These are phyloP conservation scores for Eufriesea mexicana DNA, from an alignment of 1,140 invertebrate species.

Conservation along the genomic window DNA sequence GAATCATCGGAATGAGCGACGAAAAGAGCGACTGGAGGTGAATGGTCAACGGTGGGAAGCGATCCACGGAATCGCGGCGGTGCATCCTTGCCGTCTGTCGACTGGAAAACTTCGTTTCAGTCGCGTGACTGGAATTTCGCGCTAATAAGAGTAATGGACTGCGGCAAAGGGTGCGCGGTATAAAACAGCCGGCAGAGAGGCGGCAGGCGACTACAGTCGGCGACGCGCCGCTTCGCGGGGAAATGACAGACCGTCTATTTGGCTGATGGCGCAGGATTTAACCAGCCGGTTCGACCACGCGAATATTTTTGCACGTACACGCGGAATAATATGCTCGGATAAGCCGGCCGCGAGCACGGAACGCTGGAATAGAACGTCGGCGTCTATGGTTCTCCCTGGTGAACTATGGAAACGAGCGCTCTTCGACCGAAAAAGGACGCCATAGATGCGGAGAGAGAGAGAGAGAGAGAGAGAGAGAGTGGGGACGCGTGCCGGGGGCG, in stretches of 20 bases:
- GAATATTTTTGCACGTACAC: slow-evolving; percentile 60
- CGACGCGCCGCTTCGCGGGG: background rate
- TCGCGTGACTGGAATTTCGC: slow-evolving; percentile 43
- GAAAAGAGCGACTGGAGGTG: background rate
- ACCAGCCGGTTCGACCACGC: slow-evolving; percentile 38
- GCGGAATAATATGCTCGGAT: slow-evolving; percentile 58
- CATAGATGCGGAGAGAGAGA: background rate
- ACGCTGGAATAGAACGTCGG: slow-evolving; percentile 3
- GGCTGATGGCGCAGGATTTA: slow-evolving; percentile 56
- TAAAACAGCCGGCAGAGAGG: slow-evolving; percentile 1
- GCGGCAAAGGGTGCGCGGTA: slow-evolving; percentile 2
- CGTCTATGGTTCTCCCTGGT: slow-evolving; percentile 17
- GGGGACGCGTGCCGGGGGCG: background rate
- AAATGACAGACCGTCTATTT: slow-evolving; percentile 61
- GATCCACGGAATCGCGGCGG: background rate
- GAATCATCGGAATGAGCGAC: background rate
- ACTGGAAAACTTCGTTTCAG: slow-evolving; percentile 17
- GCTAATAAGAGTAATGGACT: slow-evolving; percentile 67
- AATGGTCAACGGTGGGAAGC: background rate
- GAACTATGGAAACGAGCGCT: background rate
- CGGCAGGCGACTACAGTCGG: background rate
- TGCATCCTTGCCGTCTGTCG: background rate
- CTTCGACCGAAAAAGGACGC: slow-evolving; percentile 15
- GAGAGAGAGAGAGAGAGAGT: background rate
- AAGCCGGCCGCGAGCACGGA: background rate